Conservation (phyloP, 2,888 invertebrate species). For the Phania funesta region DNA sequence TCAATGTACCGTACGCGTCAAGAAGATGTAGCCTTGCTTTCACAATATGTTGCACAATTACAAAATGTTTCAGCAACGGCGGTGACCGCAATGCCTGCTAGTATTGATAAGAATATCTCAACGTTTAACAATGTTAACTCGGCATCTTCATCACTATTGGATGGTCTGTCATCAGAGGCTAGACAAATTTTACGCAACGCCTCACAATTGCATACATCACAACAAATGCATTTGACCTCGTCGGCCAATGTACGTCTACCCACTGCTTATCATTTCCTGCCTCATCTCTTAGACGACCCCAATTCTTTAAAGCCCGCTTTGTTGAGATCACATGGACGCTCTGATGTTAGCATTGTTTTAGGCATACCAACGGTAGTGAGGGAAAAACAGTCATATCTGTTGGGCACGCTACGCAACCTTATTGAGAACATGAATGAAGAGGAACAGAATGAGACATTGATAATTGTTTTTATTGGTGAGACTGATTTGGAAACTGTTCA, state of each 20-base stretch:
- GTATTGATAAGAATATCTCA: conserved; percentile 67
- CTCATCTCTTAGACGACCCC: conserved; percentile 90
- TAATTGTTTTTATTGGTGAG: conserved; percentile 94
- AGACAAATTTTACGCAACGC: conserved; percentile 81
- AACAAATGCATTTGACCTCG: conserved; percentile 77
- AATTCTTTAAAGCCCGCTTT: conserved; percentile 89
- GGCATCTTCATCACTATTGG: conserved; percentile 73
- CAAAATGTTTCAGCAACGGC: conserved; percentile 71
- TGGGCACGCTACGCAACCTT: conserved; percentile 91
- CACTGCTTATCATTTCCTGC: conserved; percentile 91
- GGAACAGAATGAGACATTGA: conserved; percentile 88
- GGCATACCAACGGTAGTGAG: conserved; percentile 93
- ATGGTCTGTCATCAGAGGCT: conserved; percentile 80
- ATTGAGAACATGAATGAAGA: conserved; percentile 88
- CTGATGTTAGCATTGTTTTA: conserved; percentile 90
- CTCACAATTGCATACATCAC: conserved; percentile 75
- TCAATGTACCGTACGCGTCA: conserved; percentile 88
- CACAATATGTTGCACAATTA: conserved; percentile 83
- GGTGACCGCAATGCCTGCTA: conserved; percentile 18
- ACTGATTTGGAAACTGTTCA: conserved; percentile 88
- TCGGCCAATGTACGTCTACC: conserved; percentile 84
- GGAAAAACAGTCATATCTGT: conserved; percentile 92
- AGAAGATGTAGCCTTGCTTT: conserved; percentile 87
- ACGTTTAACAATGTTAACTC: conserved; percentile 43
- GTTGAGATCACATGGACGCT: conserved; percentile 87